Evolutionary conservation across 2,888 invertebrate genomes (phyloP), one percentile per base, ranked within the genome.

Genomic region (Tenodera sinensis): DNA sequence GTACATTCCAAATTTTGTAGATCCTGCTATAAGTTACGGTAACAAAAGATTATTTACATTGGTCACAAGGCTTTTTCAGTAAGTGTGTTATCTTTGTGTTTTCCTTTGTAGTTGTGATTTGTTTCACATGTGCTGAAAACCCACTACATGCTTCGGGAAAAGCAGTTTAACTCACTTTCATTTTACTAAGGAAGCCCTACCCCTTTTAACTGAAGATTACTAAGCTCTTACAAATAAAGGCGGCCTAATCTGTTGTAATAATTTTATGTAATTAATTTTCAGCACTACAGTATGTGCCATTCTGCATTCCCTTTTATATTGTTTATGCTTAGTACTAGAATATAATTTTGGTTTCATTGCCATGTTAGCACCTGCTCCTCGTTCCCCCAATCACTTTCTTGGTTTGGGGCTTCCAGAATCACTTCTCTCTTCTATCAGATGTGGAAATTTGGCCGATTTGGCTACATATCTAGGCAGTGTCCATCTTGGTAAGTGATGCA

Each of bases 401-500:
- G 54, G 54, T 71, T 87, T 88, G 84, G 89, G 90, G 83, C 83
- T 90, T 85, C 89, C 89, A 54, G 90, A 89, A 83, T 87, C 89
- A 83, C 86, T 90, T 84, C 85, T 90, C 88, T 83, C 54, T 71
- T 71, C 87, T 87, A 87, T 93, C 91, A 93, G 93, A 91, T 91
- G 92, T 92, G 92, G 92, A 92, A 93, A 93, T 92, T 93, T 93
- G 92, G 92, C 92, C 91, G 93, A 93, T 92, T 93, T 93, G 91
- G 92, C 93, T 92, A 93, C 93, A 91, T 93, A 92, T 93, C 92
- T 93, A 71, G 54, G 54, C 92, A 93, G 93, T 82, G 85, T 88
- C 30, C 88, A 89, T 87, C 89, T 90, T 89, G 90, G 90, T 90
- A 90, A 90, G 90, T 90, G 85, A 47, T 25, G 27, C 34, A 28